Evolutionary conservation across 2,888 invertebrate species (phyloP), one percentile per base, ranked within the genome.

Genomic region (Marronus borbonicus): DNA sequence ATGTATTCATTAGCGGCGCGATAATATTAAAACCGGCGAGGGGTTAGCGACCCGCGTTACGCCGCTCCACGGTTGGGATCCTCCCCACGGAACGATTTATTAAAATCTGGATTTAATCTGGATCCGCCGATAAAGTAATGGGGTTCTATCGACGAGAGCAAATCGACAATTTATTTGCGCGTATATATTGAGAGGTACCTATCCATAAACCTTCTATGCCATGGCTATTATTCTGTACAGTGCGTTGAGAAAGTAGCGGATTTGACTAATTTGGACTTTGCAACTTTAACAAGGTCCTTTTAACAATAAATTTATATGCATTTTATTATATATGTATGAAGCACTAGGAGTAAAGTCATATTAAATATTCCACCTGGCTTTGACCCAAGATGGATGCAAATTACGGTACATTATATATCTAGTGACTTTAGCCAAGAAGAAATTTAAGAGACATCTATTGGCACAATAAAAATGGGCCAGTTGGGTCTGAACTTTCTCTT

Each of bases 91-190:
- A 76, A 44, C 76, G 79, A 79, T 79, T 79, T 79, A 79, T 79
- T 79, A 79, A 79, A 79, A 79, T 77, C 76, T 74, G 79, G 76
- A 79, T 77, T 77, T 76, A 79, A 79, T 79, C 79, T 65, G 79
- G 60, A 76, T 60, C 70, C 76, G 76, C 58, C 75, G 72, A 79
- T 79, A 79, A 79, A 79, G 79, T 79, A 79, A 77, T 79, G 66
- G 65, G 79, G 76, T 74, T 77, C 74, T 76, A 76, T 78, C 69
- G 72, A 60, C 60, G 44, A 74, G 72, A 74, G 60, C 72, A 60
- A 74, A 74, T 74, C 72, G 60, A 60, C 72, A 44, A 74, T 50
- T 68, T 74, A 74, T 74, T 60, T 74, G 60, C 60, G 39, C 60
- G 24, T 60, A 55, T 70, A 44, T 44, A 44, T 44, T 8, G 44